Conservation (phyloP, 1,140 invertebrate genomes). For the Hermetia illucens region DNA sequence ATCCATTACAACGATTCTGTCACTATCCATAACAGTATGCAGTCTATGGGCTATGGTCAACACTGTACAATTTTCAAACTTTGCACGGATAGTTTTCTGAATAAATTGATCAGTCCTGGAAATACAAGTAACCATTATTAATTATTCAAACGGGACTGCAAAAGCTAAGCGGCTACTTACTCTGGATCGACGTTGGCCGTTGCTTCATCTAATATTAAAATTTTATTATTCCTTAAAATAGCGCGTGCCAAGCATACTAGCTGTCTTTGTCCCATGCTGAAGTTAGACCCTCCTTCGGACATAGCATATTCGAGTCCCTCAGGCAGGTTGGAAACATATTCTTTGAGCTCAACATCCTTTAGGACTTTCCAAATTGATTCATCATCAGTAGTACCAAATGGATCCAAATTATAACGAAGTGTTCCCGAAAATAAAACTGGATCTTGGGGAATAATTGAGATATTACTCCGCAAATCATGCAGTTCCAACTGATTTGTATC, state of each 20-base stretch:
- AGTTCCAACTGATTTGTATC: conserved; percentile 41
- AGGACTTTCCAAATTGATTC: conserved; percentile 68
- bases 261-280: conserved; percentile 67
- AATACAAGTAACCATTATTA: not conserved
- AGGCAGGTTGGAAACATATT: conserved; percentile 37
- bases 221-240: conserved; percentile 54
- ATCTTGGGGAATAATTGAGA: conserved; percentile 72
- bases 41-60: conserved; percentile 73
- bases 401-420: conserved; percentile 65
- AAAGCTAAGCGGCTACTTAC: too few species aligned
- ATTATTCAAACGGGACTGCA: conserved; percentile 42
- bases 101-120: conserved; percentile 51
- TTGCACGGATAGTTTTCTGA: conserved; percentile 48
- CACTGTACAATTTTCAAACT: conserved; percentile 59
- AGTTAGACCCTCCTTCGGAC: conserved; percentile 49
- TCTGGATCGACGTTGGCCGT: conserved; percentile 55
- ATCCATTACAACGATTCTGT: conserved; percentile 59
- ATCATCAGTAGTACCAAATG: conserved; percentile 57
- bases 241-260: conserved; percentile 65
- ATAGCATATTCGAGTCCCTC: conserved; percentile 47
- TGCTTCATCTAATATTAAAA: conserved; percentile 66
- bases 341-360: conserved; percentile 62
- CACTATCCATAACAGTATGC: conserved; percentile 69
- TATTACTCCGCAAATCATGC: conserved; percentile 45
- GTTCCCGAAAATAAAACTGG: conserved; percentile 64